These are phyloP conservation scores for Drosophila gunungcola DNA, from an alignment of 1,140 invertebrate species.

Conservation along the genomic window DNA sequence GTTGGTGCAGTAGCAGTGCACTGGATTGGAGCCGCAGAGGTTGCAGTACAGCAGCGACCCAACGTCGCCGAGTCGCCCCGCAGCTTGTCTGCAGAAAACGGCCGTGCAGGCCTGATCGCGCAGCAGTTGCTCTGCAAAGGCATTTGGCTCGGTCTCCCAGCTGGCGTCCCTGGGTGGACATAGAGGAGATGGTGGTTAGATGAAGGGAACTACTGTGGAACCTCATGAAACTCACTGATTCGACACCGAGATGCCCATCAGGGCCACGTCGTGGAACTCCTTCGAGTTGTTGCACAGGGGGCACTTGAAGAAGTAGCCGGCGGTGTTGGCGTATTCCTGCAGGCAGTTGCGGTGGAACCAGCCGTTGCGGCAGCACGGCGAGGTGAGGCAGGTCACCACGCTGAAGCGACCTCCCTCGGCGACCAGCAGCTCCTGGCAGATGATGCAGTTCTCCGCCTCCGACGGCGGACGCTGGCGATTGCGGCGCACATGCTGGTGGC, in stretches of 20 bases:
- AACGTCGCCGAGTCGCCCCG: background rate
- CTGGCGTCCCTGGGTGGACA: conserved; percentile 37
- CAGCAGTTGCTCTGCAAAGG: conserved; percentile 31
- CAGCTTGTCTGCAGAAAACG: background rate
- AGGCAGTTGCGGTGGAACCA: conserved; percentile 60
- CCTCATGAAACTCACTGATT: conserved; percentile 28
- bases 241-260: conserved; percentile 48
- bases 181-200: background rate
- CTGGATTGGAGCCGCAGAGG: conserved; percentile 54
- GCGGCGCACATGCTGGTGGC: conserved; percentile 16
- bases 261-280: conserved; percentile 13
- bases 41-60: conserved; percentile 17
- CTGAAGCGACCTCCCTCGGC: background rate
- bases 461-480: background rate
- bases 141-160: conserved; percentile 43
- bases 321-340: conserved; percentile 51
- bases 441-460: conserved; percentile 8
- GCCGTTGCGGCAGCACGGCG: conserved; percentile 54
- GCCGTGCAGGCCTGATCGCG: background rate
- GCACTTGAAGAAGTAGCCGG: conserved; percentile 69
- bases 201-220: background rate
- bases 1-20: conserved; percentile 19
- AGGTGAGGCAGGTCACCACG: conserved; percentile 11
- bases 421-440: conserved; percentile 39
- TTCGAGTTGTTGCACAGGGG: conserved; percentile 55